These are phyloP conservation scores for Hypanus sabinus DNA, from an alignment of 2,113 vertebrate genomes.

Conservation along the genomic window DNA sequence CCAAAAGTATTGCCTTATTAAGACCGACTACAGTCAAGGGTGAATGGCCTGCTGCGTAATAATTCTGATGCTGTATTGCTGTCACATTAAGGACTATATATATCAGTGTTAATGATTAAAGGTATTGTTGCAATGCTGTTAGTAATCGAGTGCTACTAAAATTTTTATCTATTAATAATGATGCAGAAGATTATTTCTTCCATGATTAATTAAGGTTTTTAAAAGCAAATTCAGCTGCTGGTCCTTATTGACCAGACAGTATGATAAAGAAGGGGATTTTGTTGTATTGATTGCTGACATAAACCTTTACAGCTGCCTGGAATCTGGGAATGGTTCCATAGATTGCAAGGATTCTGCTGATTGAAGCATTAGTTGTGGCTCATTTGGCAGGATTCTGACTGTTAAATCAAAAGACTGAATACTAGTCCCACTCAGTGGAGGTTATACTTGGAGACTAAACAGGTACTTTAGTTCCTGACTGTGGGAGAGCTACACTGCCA, in stretches of 20 bases:
- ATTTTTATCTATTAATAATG: not conserved
- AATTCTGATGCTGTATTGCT: not conserved
- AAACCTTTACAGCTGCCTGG: not conserved
- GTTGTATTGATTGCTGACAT: not conserved
- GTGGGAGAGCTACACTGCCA: no score
- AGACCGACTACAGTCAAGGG: no score
- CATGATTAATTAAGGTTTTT: not conserved
- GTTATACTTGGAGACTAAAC: no score
- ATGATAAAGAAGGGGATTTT: not conserved
- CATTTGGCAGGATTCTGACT: no score
- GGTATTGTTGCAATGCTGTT: not conserved
- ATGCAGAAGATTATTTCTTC: not conserved
- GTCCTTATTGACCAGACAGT: not conserved
- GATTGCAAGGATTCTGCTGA: not conserved
- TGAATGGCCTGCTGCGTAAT: no score
- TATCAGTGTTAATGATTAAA: not conserved
- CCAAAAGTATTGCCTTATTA: no score
- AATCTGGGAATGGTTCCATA: not conserved
- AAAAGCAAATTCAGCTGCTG: not conserved
- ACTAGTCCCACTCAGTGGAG: no score
- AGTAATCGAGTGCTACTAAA: not conserved
- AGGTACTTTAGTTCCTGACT: no score
- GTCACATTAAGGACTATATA: not conserved
- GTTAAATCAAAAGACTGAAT: no score
- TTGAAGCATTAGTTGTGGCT: no score